A percentile compares a stretch with the other conserved stretches of the same genome.
These are phyloP conservation scores for Catharus bicknelli DNA, from an alignment of 2,113 vertebrate genomes.

Conservation along the genomic window DNA sequence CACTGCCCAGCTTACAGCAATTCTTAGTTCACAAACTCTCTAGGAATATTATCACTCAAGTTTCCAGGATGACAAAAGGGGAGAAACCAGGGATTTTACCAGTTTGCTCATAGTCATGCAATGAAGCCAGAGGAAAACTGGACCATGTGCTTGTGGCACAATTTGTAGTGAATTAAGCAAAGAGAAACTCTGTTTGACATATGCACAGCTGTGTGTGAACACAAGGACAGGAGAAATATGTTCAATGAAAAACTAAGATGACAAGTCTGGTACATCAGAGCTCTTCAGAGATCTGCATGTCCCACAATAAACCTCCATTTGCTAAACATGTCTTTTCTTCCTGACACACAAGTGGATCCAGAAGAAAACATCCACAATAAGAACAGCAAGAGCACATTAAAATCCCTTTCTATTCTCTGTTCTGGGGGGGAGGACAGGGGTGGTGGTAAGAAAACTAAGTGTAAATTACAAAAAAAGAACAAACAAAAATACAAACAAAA, in stretches of 20 bases:
- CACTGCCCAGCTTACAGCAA: background rate
- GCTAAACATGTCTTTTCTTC: background rate
- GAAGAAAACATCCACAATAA: background rate
- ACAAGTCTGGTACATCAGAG: background rate
- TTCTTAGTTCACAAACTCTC: background rate
- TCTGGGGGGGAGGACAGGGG: accelerated
- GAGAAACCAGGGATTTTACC: background rate
- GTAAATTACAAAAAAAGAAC: background rate
- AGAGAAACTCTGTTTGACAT: conserved; percentile 8
- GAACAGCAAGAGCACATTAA: background rate
- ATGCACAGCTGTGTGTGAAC: background rate
- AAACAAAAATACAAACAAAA: too few relatives aligned
- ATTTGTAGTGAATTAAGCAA: background rate
- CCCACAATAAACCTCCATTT: background rate
- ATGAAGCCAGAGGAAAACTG: background rate
- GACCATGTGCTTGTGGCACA: background rate
- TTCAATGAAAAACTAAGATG: background rate
- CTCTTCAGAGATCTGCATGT: background rate
- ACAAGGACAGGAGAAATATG: background rate
- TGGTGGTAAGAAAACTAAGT: background rate
- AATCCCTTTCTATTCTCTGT: background rate
- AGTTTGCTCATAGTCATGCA: background rate
- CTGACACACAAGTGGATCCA: background rate
- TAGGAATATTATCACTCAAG: background rate
- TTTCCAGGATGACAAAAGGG: background rate